Percentiles rank a stretch among this genome's conserved stretches.
Conservation (phyloP, 2,113 vertebrate genomes). For the Zosterops japonicus region DNA sequence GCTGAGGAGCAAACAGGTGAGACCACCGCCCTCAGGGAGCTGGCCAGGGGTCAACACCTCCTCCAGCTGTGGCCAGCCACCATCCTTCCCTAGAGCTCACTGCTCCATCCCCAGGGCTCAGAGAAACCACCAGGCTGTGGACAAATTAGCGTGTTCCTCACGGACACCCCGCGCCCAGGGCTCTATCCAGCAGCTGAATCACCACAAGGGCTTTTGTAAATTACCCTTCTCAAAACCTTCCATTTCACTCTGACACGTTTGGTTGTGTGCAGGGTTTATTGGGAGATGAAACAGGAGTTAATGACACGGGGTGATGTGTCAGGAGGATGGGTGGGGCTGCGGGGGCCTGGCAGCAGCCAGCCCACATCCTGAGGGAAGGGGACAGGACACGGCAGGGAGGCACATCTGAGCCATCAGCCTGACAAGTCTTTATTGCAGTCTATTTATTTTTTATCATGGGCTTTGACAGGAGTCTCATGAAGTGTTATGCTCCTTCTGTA, state of each 20-base stretch:
- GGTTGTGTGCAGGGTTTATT: background rate
- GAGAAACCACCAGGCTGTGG: background rate
- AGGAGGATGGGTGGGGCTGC: background rate
- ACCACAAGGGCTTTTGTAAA: background rate
- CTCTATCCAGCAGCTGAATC: conserved; percentile 55
- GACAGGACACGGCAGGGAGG: background rate
- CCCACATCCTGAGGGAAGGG: background rate
- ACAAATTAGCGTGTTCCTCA: background rate
- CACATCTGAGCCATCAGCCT: conserved; percentile 33
- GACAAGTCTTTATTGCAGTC: conserved; percentile 41
- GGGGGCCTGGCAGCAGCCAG: background rate
- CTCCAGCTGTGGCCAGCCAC: background rate
- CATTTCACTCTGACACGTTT: background rate
- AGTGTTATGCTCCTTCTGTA: conserved; percentile 55
- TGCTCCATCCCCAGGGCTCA: background rate
- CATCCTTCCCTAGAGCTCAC: background rate
- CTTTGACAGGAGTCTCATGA: conserved; percentile 61
- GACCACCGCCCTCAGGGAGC: accelerated
- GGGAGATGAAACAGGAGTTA: conserved; percentile 48
- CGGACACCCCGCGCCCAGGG: background rate
- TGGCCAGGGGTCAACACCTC: background rate
- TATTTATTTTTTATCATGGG: conserved; percentile 63
- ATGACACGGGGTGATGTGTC: background rate
- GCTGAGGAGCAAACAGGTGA: background rate
- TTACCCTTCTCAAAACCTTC: background rate